Evolutionary conservation across 2,113 vertebrate species (phyloP), one percentile per base, ranked within the genome.

Genomic region (Ictalurus punctatus): DNA sequence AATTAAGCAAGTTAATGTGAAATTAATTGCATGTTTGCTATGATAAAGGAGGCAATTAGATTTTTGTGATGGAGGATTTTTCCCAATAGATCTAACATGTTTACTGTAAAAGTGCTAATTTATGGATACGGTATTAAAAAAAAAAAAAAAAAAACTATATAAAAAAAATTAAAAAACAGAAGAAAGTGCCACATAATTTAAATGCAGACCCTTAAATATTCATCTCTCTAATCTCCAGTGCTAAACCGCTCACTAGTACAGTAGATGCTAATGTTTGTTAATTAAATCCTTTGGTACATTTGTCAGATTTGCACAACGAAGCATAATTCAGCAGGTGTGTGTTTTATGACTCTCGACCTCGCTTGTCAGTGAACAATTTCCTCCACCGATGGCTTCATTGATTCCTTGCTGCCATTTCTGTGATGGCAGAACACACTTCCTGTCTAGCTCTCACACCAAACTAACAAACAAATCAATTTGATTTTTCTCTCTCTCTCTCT

Each of bases 391-490:
- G 83, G 40, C 63, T 69, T 30, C 63, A 84, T 84, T 2, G 83
- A 84, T 84, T 69, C 40, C 83, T 65, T 52, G 27, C 81, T 27
- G 83, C 83, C 40, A 67, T 67, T 84, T 65, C 25, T 61, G 30
- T 61, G 27, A 80, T 19, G 52, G 52, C 2, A 56, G 78, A 54
- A 83, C 81, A 13, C 54, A 63, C 81, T 83, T 83, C 81, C 81
- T 83, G 80, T 6, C 37, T 83, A 12, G 13, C 12, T 14, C 21
- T 83, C n/a, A 63, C 10, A 12, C 34, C 34, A 4, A 82, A 82
- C 80, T 59, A 59, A 59, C 80, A 82, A 82, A 82, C 54, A 83
- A 63, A 83, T 83, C 81, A 83, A 63, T 63, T 63, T 34, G 2
- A 40, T 40, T 59, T 61, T 59, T 34, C 21, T 81, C 4, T 4